These are phyloP conservation scores for Pantala flavescens DNA, from an alignment of 1,140 invertebrate species.

Conservation along the genomic window DNA sequence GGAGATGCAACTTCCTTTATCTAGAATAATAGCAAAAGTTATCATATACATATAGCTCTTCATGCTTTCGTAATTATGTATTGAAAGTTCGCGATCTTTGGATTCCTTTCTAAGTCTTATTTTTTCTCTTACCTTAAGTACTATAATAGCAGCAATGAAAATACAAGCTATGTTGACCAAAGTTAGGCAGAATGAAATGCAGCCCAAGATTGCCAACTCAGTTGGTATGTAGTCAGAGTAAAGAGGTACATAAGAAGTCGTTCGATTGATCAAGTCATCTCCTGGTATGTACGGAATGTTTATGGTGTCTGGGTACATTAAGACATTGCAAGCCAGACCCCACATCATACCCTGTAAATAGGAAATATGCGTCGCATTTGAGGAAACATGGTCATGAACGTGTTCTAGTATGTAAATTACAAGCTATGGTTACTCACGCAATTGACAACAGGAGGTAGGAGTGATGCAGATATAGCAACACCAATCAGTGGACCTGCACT, in stretches of 20 bases:
- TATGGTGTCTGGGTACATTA: constrained; percentile 46
- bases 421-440: constrained; percentile 47
- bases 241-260: constrained; percentile 46
- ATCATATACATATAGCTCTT: constrained; percentile 11
- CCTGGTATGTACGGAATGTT: constrained; percentile 59
- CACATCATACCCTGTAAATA: constrained; percentile 56
- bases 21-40: constrained; percentile 29
- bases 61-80: too few species aligned
- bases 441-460: constrained; percentile 78
- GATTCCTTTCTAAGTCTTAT: too few species aligned
- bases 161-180: constrained; percentile 77
- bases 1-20: constrained; percentile 80
- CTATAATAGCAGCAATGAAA: constrained; percentile 66
- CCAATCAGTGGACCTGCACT: constrained; percentile 76
- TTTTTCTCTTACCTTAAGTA: constrained; percentile 51
- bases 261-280: constrained; percentile 46
- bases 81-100: too few species aligned
- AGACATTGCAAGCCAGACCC: constrained; percentile 61
- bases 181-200: constrained; percentile 67
- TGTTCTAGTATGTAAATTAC: too few species aligned
- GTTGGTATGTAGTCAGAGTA: constrained; percentile 61
- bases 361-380: not conserved
- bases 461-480: constrained; percentile 78
- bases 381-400: too few species aligned
- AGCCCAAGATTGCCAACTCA: constrained; percentile 66